phyloP scores from a whole-genome alignment of 2,113 vertebrate species.

The Tauraco erythrolophus region DNA sequence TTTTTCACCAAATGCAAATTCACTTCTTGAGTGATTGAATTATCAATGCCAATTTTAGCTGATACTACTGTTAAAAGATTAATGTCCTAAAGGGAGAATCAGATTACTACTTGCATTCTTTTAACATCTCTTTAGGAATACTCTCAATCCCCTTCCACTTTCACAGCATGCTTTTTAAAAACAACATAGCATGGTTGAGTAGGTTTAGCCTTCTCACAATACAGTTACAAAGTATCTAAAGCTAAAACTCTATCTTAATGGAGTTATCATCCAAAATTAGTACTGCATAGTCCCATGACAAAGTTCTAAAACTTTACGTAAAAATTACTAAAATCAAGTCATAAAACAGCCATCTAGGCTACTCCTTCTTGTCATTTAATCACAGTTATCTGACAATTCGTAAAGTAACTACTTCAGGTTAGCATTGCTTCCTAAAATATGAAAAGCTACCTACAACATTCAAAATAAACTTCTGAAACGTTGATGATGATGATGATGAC shows the following conservation, averaged over 20 bases:
- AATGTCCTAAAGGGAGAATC: background rate
- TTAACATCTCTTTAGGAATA: background rate
- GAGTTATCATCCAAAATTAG: background rate
- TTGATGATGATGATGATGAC: background rate
- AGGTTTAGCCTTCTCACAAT: background rate
- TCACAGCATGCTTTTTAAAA: background rate
- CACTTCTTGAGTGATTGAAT: slow-evolving; percentile 1
- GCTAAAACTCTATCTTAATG: background rate
- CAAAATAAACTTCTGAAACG: background rate
- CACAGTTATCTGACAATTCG: background rate
- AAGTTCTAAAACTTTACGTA: background rate
- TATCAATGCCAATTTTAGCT: slow-evolving; percentile 30
- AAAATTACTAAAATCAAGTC: background rate
- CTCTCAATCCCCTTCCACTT: background rate
- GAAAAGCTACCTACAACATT: background rate
- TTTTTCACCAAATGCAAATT: slow-evolving; percentile 36
- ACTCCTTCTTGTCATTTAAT: background rate
- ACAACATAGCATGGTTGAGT: background rate
- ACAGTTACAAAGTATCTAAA: background rate
- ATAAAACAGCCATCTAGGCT: background rate
- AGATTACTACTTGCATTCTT: background rate
- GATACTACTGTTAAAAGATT: slow-evolving; percentile 30
- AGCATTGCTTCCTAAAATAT: background rate
- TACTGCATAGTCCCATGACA: background rate
- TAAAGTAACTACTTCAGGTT: background rate